Conservation (phyloP, 2,797 vertebrate genomes). For the Lates japonicus region DNA sequence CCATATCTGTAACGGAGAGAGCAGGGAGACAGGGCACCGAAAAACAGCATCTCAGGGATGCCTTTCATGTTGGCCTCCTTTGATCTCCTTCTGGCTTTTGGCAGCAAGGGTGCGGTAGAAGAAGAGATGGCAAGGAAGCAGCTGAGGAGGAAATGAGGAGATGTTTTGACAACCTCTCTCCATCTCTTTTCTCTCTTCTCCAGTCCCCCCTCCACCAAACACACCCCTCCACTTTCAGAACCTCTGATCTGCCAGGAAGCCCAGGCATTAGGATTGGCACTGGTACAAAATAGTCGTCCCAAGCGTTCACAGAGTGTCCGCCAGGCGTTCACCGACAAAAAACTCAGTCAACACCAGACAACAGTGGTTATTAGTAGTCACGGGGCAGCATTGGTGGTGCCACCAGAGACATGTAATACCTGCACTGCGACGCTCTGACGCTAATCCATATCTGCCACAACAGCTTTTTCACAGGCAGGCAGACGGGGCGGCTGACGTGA, state of each 20-base stretch:
- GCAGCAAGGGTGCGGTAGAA: constrained; percentile 65
- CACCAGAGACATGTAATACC: constrained; percentile 66
- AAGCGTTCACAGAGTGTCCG: not conserved
- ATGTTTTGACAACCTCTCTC: constrained; percentile 73
- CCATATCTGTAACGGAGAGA: constrained; percentile 75
- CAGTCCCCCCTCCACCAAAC: constrained; percentile 9
- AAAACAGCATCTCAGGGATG: constrained; percentile 72
- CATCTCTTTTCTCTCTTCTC: constrained; percentile 19
- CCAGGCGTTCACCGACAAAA: not conserved
- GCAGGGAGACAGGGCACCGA: constrained; percentile 56
- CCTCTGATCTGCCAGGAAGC: constrained; percentile 63
- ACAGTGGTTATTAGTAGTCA: constrained; percentile 67
- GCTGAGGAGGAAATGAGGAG: constrained; percentile 63
- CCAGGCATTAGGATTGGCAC: constrained; percentile 60
- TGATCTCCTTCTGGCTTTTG: constrained; percentile 78
- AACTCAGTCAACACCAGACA: constrained; percentile 40
- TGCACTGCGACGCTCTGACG: constrained; percentile 51
- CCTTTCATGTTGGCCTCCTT: constrained; percentile 83
- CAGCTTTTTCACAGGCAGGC: constrained; percentile 62
- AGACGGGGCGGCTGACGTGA: constrained; percentile 62
- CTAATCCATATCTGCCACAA: constrained; percentile 71
- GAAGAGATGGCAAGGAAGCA: constrained; percentile 64
- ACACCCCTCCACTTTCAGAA: constrained; percentile 35
- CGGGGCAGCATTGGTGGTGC: constrained; percentile 47
- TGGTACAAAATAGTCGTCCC: constrained; percentile 62